Percentiles rank a stretch among this genome's conserved stretches.
These are phyloP conservation scores for Orthosia incerta DNA, from an alignment of 2,888 invertebrate genomes.

Conservation along the genomic window DNA sequence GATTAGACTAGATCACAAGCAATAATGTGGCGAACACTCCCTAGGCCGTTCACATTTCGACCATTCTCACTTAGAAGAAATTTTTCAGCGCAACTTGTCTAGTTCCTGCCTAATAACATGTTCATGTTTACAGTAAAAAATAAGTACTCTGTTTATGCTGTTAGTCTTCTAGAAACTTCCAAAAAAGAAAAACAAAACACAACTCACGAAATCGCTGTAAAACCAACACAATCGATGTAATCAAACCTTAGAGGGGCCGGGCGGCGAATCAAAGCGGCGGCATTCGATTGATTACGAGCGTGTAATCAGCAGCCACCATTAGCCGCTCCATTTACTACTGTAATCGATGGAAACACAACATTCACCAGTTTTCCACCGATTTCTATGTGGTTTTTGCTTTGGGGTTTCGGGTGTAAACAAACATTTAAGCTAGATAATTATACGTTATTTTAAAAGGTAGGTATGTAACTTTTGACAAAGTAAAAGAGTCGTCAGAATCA, in stretches of 20 bases:
- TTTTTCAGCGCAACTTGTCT: neutral
- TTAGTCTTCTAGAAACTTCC: neutral
- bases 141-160: too few relatives aligned
- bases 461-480: neutral
- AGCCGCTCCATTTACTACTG: conserved; percentile 54
- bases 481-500: neutral
- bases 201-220: conserved; percentile 16
- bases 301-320: conserved; percentile 62
- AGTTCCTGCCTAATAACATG: too few relatives aligned
- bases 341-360: conserved; percentile 48
- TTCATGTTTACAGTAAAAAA: too few relatives aligned
- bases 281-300: conserved; percentile 54
- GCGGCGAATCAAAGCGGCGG: conserved; percentile 33
- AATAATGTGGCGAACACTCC: neutral
- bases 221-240: conserved; percentile 44
- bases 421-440: neutral
- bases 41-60: neutral
- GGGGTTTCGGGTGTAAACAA: conserved; percentile 32
- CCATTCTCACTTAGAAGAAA: neutral
- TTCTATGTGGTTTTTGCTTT: conserved; percentile 39
- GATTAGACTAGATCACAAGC: neutral
- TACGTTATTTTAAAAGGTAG: neutral
- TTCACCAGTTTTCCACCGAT: conserved; percentile 39
- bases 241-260: conserved; percentile 25
- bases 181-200: conserved; percentile 11